These are phyloP conservation scores for Lasioglossum villosulum DNA, from an alignment of 2,888 invertebrate genomes.

Conservation along the genomic window DNA sequence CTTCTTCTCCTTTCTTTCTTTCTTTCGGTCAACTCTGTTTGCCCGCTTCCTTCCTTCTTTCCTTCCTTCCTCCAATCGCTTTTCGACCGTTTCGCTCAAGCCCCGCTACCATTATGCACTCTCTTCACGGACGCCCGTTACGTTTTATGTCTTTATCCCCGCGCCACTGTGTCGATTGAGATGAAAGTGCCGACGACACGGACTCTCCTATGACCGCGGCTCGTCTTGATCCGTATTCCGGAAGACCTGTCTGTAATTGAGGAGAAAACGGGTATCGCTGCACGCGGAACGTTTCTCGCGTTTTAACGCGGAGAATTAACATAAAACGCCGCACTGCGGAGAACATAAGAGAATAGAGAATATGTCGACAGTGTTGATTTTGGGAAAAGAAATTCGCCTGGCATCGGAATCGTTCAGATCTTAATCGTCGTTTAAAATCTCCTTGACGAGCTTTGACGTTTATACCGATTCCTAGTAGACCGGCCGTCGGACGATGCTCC, in stretches of 20 bases:
- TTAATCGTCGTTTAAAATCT: constrained; percentile 22
- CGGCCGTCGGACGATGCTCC: background rate
- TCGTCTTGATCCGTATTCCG: constrained; percentile 50
- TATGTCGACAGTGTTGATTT: background rate
- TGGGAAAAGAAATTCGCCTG: constrained; percentile 2
- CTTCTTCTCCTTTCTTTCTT: constrained; percentile 13
- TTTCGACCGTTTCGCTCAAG: constrained; percentile 53
- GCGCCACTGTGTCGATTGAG: constrained; percentile 71
- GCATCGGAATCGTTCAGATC: constrained; percentile 1
- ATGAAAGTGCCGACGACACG: constrained; percentile 72
- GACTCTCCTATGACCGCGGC: constrained; percentile 44
- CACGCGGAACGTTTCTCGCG: constrained; percentile 27
- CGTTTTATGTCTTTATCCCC: constrained; percentile 81
- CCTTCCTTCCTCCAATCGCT: constrained; percentile 35
- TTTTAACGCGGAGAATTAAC: constrained; percentile 35
- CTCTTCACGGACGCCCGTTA: constrained; percentile 76
- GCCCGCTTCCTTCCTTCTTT: constrained; percentile 3
- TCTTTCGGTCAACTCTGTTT: background rate
- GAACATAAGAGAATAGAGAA: too few species aligned
- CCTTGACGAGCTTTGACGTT: background rate
- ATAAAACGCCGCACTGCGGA: background rate
- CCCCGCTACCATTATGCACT: constrained; percentile 71
- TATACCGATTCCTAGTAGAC: constrained; percentile 15
- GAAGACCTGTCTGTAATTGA: constrained; percentile 58
- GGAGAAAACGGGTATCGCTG: constrained; percentile 34